Base-by-base conservation (phyloP, 23 tunicate species). In the Phallusia fumigata region DNA sequence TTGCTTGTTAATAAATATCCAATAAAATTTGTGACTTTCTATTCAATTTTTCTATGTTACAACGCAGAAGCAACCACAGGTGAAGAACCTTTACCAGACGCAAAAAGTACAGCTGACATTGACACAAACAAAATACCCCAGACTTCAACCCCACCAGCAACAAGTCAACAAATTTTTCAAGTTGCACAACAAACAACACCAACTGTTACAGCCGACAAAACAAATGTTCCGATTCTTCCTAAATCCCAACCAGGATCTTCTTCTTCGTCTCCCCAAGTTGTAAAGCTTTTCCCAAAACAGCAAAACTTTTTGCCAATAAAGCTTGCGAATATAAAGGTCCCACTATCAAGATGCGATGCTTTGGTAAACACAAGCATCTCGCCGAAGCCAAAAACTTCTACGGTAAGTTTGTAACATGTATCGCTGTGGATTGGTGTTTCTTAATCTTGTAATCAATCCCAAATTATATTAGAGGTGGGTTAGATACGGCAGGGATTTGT, bases 341-440 rank as follows among this genome's bases (percentile, higher is more conserved):
- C 91, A 0, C 64, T 87, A 47, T 69, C 85, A 11, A 53, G 91
- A 76, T 81, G 85, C 45, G 91, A 87, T 32, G 52, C 84, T 10
- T 3, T 81, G 76, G 30, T 69, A 5, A 36, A 28, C 18, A 77
- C 33, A 8, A 77, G 12, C 2, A 36, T 44, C 32, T 31, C 53
- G 6, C 22, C 53, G 13, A 58, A 58, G 28, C 26, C 69, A 1
- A 22, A 58, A 58, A 24, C 69, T 58, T 11, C 69, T 58, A 21
- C 69, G 13, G 69, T 58, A 58, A 58, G 69, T 58, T 40, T 40
- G 47, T 40, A 3, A n/a, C n/a, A n/a, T n/a, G n/a, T n/a, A n/a
- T n/a, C n/a, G n/a, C n/a, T n/a, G n/a, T n/a, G n/a, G n/a, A n/a
- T n/a, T n/a, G n/a, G n/a, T n/a, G n/a, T n/a, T n/a, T n/a, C n/a